phyloP scores from a whole-genome alignment of 2,888 invertebrate species.

The Erebia palarica region DNA sequence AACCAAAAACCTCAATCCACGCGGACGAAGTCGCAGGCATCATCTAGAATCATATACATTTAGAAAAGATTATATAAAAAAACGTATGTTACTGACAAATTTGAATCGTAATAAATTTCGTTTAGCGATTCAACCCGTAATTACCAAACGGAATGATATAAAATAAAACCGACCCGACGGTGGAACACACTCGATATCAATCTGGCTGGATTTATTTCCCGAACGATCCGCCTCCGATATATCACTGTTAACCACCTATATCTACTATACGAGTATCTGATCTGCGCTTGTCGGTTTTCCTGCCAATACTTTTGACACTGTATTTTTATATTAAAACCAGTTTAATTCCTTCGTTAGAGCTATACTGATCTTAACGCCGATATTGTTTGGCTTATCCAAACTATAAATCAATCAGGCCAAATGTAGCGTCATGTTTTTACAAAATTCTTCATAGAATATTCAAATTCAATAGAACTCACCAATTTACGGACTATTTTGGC shows the following conservation, averaged over 20 bases:
- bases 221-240: slow-evolving; percentile 38
- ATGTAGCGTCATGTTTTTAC: too few species aligned
- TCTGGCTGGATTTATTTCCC: slow-evolving; percentile 42
- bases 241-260: slow-evolving; percentile 42
- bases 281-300: slow-evolving; percentile 13
- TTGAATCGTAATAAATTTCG: slow-evolving; percentile 16
- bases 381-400: too few species aligned
- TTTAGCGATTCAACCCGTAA: slow-evolving; percentile 22
- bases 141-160: slow-evolving; percentile 23
- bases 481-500: too few species aligned
- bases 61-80: not conserved
- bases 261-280: slow-evolving; percentile 1
- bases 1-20: too few species aligned
- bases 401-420: too few species aligned
- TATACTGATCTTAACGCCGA: too few species aligned
- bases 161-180: slow-evolving; percentile 13
- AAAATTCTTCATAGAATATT: too few species aligned
- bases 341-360: not conserved
- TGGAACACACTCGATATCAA: slow-evolving; percentile 38
- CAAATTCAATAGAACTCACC: too few species aligned
- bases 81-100: slow-evolving; percentile 12
- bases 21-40: too few species aligned
- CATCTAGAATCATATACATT: too few species aligned
- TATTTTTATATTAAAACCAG: not conserved
- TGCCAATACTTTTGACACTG: slow-evolving; percentile 13